These are phyloP conservation scores for Periophthalmodon schlosseri DNA, from an alignment of 2,113 vertebrate genomes.

Conservation along the genomic window DNA sequence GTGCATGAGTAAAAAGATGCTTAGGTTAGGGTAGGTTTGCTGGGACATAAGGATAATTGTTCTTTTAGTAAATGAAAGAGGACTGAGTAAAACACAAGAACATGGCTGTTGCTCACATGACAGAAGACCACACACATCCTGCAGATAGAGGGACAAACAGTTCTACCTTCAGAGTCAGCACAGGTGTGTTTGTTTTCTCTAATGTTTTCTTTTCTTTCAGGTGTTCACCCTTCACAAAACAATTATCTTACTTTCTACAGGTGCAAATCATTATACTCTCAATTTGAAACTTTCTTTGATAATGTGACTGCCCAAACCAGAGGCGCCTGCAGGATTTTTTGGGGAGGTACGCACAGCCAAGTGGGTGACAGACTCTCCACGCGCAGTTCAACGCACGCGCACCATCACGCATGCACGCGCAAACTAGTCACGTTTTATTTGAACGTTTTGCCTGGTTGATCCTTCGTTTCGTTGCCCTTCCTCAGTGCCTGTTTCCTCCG, in stretches of 20 bases:
- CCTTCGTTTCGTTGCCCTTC: no score
- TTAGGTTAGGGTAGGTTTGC: neutral
- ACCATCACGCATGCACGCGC: no score
- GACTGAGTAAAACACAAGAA: neutral
- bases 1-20: neutral
- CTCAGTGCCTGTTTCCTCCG: no score
- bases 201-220: constrained; percentile 18
- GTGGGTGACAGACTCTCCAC: no score
- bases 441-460: no score
- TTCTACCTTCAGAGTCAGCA: constrained; percentile 36
- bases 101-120: neutral
- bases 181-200: constrained; percentile 41
- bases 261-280: neutral
- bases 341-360: no score
- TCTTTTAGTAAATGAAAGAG: neutral
- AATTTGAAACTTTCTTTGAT: neutral
- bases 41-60: neutral
- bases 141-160: constrained; percentile 30
- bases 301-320: no score
- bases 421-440: no score
- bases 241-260: neutral
- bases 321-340: no score
- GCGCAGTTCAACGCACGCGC: no score
- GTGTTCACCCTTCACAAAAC: neutral
- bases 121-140: neutral